Evolutionary conservation across 2,797 vertebrate genomes (phyloP).

Genomic region (Coilia nasus): DNA sequence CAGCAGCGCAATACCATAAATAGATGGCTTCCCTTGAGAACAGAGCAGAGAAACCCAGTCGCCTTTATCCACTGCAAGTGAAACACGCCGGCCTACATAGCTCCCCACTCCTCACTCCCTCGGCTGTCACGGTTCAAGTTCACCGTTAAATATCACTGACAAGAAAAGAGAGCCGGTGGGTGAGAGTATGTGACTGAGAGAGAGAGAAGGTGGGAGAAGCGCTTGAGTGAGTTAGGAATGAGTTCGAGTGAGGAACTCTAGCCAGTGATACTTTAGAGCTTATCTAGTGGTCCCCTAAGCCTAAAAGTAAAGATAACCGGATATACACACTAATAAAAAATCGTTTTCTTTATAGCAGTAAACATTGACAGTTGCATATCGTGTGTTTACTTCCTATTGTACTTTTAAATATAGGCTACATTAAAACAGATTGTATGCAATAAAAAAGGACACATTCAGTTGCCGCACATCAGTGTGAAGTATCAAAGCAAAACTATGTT

Average conservation of each 20-base stretch:
- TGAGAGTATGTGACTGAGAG: constrained; percentile 3
- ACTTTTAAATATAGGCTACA: no score
- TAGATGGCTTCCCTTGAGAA: constrained; percentile 74
- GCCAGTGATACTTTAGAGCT: background rate
- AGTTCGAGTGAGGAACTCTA: background rate
- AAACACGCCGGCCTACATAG: constrained; percentile 73
- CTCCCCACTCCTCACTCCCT: constrained; percentile 56
- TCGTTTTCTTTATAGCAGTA: background rate
- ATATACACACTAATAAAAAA: background rate
- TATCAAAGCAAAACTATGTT: no score
- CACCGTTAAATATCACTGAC: constrained; percentile 4
- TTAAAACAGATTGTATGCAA: no score
- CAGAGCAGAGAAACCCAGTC: constrained; percentile 63
- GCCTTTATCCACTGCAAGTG: constrained; percentile 58
- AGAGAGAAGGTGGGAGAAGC: background rate
- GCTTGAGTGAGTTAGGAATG: background rate
- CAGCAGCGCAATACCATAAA: constrained; percentile 70
- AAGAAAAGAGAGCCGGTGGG: background rate
- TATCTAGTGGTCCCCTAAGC: background rate
- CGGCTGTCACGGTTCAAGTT: background rate
- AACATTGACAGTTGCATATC: background rate
- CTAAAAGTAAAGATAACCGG: background rate
- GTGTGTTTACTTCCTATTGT: background rate
- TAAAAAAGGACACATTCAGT: no score
- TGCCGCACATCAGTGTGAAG: no score